phyloP scores from a whole-genome alignment of 1,140 invertebrate species.

The Apis cerana region DNA sequence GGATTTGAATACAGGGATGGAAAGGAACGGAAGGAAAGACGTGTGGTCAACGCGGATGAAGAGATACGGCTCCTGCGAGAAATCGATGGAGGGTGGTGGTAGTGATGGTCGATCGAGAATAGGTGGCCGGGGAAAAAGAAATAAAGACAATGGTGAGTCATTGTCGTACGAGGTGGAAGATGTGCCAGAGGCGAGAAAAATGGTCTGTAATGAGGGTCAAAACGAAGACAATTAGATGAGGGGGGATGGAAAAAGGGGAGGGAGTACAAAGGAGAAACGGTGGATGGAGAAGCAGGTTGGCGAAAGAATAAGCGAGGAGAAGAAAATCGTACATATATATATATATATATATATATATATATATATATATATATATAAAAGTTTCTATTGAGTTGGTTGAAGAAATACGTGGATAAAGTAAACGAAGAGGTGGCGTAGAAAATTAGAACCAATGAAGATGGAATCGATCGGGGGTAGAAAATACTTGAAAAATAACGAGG shows the following conservation, averaged over 20 bases:
- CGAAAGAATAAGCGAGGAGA: background rate
- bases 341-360: no score
- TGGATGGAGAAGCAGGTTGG: no score
- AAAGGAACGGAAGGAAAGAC: background rate
- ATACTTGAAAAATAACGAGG: background rate
- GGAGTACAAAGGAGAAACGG: no score
- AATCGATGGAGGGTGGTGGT: background rate
- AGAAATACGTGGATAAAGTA: conserved; percentile 1
- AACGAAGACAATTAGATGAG: conserved; percentile 21
- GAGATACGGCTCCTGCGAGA: background rate
- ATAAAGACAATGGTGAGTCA: conserved; percentile 1
- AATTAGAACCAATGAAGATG: conserved; percentile 10
- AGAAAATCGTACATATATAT: no score
- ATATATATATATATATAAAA: background rate
- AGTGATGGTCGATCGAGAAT: background rate
- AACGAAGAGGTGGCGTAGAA: conserved; percentile 8
- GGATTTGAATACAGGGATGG: conserved; percentile 4
- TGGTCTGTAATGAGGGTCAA: conserved; percentile 19
- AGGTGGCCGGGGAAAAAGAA: background rate
- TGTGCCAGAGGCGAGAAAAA: conserved; percentile 6
- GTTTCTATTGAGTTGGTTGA: background rate
- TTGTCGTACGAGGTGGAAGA: background rate
- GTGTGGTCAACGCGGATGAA: conserved; percentile 1
- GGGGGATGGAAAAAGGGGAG: no score
- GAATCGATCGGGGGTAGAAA: background rate